Base-by-base conservation (phyloP, 2,888 invertebrate genomes). In the Clepsis dumicolana region DNA sequence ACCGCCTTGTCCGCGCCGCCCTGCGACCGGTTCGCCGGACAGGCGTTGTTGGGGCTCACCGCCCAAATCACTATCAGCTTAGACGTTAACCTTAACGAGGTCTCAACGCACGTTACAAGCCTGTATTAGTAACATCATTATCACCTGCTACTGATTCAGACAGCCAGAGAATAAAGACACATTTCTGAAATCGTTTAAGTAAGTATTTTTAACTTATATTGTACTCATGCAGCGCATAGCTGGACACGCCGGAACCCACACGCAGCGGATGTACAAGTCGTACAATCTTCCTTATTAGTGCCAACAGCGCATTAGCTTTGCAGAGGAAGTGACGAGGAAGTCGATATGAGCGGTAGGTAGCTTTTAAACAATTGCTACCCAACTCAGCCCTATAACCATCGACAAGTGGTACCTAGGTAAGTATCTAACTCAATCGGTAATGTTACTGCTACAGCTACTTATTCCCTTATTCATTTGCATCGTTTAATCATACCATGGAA, bases 201-300 rank as follows among this genome's bases (percentile, higher is more conserved):
- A 38, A n/a, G 38, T 38, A 38, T 14, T 14, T 1, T 1, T 44
- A 18, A n/a, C 5, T 44, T 16, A 8, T 44, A 8, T 44, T 44
- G 41, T 16, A 48, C 4, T 52, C 14, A 50, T 56, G 32, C 16
- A 35, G 54, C 50, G 50, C 59, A 48, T 29, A 35, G 35, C 56
- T 35, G 56, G 14, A 35, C 67, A 32, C 62, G 64, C 67, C 68
- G 60, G 69, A 64, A 71, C 65, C 54, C 70, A 60, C 61, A 64
- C 64, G 57, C 74, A 83, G 84, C 86, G 85, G 85, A 86, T 81
- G 79, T 68, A 75, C 71, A 71, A 76, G 67, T 65, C 57, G 65
- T 61, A 50, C 61, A 48, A 65, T 72, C 74, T 73, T 77, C 86
- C 84, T 84, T 83, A 86, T 82, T 81, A 81, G 82, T 79, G 74